These are phyloP conservation scores for Neosilurus hyrtlii DNA, from an alignment of 2,797 vertebrate species.

Conservation along the genomic window DNA sequence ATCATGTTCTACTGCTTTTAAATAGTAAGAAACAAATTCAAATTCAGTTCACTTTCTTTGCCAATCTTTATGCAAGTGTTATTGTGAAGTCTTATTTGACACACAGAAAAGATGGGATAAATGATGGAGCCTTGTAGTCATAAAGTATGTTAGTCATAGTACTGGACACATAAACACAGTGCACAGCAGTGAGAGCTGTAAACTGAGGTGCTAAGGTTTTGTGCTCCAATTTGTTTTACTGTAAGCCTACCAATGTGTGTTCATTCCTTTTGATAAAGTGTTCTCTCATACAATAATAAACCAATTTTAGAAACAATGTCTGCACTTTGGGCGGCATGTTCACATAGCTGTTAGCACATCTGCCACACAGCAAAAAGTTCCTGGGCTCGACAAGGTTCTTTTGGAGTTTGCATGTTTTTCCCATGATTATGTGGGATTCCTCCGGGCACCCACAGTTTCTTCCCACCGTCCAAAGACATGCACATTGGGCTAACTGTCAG, in stretches of 20 bases:
- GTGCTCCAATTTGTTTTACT: not conserved
- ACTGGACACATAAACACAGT: not conserved
- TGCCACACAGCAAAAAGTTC: too few relatives aligned
- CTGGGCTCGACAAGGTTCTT: too few relatives aligned
- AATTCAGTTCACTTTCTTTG: not conserved
- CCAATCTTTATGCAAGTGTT: too few relatives aligned
- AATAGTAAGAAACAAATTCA: not conserved
- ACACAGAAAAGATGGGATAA: not conserved
- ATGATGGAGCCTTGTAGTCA: not conserved
- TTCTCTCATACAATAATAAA: not conserved
- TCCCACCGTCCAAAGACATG: too few relatives aligned
- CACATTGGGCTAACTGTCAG: too few relatives aligned
- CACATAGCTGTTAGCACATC: too few relatives aligned
- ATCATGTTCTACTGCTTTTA: not conserved
- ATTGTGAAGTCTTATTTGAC: not conserved
- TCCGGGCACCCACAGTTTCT: too few relatives aligned
- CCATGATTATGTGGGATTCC: too few relatives aligned
- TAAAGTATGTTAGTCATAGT: not conserved
- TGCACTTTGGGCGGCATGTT: not conserved
- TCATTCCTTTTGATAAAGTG: not conserved
- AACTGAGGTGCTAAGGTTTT: not conserved
- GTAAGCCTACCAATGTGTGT: not conserved
- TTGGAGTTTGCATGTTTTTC: too few relatives aligned
- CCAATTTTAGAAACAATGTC: not conserved
- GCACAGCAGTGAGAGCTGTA: not conserved